phyloP scores from a whole-genome alignment of 2,113 vertebrate species.

The Cricetomys ansorgei region DNA sequence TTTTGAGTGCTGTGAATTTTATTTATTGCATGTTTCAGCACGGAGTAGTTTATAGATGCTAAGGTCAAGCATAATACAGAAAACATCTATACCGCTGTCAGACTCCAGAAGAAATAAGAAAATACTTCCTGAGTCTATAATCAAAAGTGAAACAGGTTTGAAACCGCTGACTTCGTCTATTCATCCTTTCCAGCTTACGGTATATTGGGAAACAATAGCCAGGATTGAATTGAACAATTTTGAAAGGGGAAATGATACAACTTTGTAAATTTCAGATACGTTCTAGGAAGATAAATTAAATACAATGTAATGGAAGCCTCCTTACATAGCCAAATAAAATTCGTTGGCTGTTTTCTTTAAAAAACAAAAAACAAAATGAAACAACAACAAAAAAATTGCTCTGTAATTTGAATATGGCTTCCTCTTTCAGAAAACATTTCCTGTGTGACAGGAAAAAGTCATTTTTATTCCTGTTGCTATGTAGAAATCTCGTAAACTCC shows the following conservation, averaged over 20 bases:
- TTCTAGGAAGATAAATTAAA: constrained; percentile 46
- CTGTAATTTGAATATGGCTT: constrained; percentile 13
- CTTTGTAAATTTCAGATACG: constrained; percentile 42
- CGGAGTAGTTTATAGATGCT: constrained; percentile 64
- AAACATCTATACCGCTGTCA: constrained; percentile 64
- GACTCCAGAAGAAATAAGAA: constrained; percentile 57
- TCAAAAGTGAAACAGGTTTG: constrained; percentile 13
- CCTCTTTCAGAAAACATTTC: background rate
- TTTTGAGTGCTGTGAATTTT: background rate
- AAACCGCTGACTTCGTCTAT: background rate
- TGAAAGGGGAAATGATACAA: background rate
- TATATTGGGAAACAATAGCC: background rate
- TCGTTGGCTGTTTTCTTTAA: background rate
- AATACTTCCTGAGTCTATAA: constrained; percentile 70
- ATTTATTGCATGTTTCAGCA: constrained; percentile 66
- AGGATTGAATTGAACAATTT: background rate
- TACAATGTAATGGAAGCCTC: background rate
- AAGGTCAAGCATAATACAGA: constrained; percentile 58
- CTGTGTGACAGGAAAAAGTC: background rate
- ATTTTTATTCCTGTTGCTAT: background rate
- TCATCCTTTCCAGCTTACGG: background rate
- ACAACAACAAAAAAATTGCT: background rate
- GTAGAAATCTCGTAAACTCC: background rate
- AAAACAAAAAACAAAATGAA: background rate
- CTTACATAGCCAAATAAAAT: constrained; percentile 4